These are phyloP conservation scores for Drosophila asahinai DNA, from an alignment of 1,140 invertebrate genomes.

Conservation along the genomic window DNA sequence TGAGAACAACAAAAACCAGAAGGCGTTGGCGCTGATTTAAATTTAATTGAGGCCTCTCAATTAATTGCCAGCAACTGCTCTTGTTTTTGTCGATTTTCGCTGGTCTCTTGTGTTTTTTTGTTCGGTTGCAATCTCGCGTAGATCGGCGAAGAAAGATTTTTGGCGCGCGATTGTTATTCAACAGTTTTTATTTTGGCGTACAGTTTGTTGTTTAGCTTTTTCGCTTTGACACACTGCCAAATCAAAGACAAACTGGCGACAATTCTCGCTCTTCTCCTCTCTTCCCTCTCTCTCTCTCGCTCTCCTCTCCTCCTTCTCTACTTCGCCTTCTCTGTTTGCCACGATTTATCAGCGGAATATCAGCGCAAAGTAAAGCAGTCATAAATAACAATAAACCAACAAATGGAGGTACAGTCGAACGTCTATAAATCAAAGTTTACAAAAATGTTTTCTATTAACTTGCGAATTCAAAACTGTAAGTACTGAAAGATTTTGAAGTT, in stretches of 20 bases:
- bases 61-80: slow-evolving; percentile 67
- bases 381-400: slow-evolving; percentile 35
- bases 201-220: slow-evolving; percentile 51
- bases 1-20: slow-evolving; percentile 37
- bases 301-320: neutral
- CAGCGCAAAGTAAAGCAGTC: slow-evolving; percentile 18
- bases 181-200: slow-evolving; percentile 50
- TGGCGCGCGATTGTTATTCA: slow-evolving; percentile 75
- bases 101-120: slow-evolving; percentile 16
- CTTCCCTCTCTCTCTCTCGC: slow-evolving; percentile 1
- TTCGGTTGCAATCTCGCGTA: slow-evolving; percentile 23
- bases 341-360: slow-evolving; percentile 34
- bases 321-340: slow-evolving; percentile 6
- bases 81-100: slow-evolving; percentile 20
- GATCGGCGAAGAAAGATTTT: slow-evolving; percentile 40
- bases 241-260: slow-evolving; percentile 62
- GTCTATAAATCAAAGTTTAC: slow-evolving; percentile 6
- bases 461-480: neutral
- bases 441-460: neutral
- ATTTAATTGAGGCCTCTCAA: slow-evolving; percentile 77
- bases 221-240: slow-evolving; percentile 51
- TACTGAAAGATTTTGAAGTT: neutral
- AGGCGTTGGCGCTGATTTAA: slow-evolving; percentile 73
- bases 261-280: neutral
- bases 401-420: slow-evolving; percentile 29